A percentile compares a stretch with the other conserved stretches of the same genome.
Conservation (phyloP, 2,113 vertebrate species). For the Phasianus colchicus region DNA sequence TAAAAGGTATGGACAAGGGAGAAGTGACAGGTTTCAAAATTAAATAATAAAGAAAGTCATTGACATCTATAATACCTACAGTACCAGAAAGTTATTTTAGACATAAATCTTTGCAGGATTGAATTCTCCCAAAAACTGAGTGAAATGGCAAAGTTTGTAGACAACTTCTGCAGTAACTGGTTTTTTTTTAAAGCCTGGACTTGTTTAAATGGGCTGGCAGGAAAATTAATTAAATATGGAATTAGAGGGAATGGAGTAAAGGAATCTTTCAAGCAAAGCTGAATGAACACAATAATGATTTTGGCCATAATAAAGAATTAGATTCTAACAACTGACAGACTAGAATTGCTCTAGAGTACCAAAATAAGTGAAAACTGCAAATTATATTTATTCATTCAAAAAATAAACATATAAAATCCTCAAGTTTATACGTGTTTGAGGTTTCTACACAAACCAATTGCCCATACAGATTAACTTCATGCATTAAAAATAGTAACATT, state of each 20-base stretch:
- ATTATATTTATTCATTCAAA: not conserved
- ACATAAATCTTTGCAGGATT: not conserved
- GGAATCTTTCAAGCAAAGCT: not conserved
- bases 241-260: slow-evolving; percentile 2
- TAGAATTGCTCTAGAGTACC: not conserved
- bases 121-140: not conserved
- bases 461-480: not conserved
- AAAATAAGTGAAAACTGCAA: not conserved
- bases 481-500: not conserved
- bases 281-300: not conserved
- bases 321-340: not conserved
- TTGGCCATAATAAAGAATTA: not conserved
- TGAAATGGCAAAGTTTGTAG: slow-evolving; percentile 2
- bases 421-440: not conserved
- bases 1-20: not conserved
- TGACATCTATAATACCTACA: not conserved
- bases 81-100: not conserved
- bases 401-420: not conserved
- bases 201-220: not conserved
- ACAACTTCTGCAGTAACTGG: not conserved
- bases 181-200: not conserved
- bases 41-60: not conserved
- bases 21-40: not conserved
- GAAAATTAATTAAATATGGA: slow-evolving; percentile 5
- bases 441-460: not conserved